Percentiles rank a stretch among this genome's conserved stretches.
phyloP scores from a whole-genome alignment of 2,888 invertebrate species.

The Nomada hirtipes region DNA sequence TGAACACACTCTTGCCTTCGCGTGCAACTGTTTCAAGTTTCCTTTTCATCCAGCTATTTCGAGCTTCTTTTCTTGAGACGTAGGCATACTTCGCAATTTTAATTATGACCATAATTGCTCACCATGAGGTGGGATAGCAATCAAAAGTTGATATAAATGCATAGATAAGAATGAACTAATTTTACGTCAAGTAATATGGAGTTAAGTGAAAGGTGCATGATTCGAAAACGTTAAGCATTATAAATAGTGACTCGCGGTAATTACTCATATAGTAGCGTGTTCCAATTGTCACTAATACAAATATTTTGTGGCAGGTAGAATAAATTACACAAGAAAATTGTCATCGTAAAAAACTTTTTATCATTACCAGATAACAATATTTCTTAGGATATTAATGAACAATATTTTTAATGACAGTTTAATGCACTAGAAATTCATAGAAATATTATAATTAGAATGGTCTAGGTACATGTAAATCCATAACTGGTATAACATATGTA shows the following conservation, averaged over 20 bases:
- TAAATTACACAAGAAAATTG: background rate
- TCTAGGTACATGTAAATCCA: no score
- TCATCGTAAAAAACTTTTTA: background rate
- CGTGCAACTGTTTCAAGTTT: slow-evolving; percentile 24
- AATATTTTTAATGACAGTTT: background rate
- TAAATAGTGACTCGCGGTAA: background rate
- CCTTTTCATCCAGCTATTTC: slow-evolving; percentile 15
- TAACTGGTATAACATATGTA: no score
- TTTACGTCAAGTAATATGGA: background rate
- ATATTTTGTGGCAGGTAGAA: background rate
- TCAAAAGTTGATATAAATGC: slow-evolving; percentile 2
- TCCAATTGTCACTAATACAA: background rate
- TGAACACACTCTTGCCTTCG: slow-evolving; percentile 13
- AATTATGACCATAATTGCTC: slow-evolving; percentile 11
- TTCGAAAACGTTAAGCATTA: background rate
- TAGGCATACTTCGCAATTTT: slow-evolving; percentile 1
- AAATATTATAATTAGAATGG: background rate
- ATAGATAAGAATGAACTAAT: slow-evolving; percentile 11
- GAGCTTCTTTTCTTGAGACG: slow-evolving; percentile 10
- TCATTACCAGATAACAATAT: background rate
- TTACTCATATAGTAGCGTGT: background rate
- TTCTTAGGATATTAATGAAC: background rate
- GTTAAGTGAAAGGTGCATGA: background rate
- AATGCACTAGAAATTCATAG: background rate
- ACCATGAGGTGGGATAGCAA: background rate